Evolutionary conservation across 2,113 vertebrate genomes (phyloP), one percentile per base, ranked within the genome.

Genomic region (Pluvialis apricaria): DNA sequence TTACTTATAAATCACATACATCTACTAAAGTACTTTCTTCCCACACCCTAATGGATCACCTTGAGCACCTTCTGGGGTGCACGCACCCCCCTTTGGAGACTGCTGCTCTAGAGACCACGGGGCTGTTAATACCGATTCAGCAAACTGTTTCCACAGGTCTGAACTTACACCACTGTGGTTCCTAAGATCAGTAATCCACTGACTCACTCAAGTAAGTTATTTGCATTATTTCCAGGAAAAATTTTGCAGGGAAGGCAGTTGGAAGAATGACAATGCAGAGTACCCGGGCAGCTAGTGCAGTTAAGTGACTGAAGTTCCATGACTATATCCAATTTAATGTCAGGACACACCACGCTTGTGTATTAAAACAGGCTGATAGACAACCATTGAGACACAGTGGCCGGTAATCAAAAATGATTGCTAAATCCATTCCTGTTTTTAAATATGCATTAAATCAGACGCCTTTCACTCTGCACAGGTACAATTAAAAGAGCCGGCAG

Each of bases 201-300:
- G 79, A 95, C 76, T 92, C 71, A 90, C 62, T 47, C 86, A 82
- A 78, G 16, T 44, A 71, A 86, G 62, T 60, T 87, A 89, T 34
- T 36, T 85, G 65, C 69, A 38, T 45, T 94, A 95, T 83, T 95
- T 96, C 85, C 80, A 95, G 85, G 94, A 90, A 96, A 79, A 87
- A 32, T 17, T 78, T 20, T 75, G 57, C 85, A 90, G 64, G 60
- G 38, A 81, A 24, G 1, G 8, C 64, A 81, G 54, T 0, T 91
- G 83, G 72, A 82, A 90, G 45, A 77, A 38, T 9, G 45, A 54
- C 47, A 92, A 61, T 6, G 17, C 24, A 36, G 79, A 77, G 72
- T 2, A 32, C 11, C 31, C 58, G n/a, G 34, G 64, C 76, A 92
- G 85, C 20, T 72, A 81, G 77, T 28, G 31, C 19, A 80, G 61